These are phyloP conservation scores for Fulmarus glacialis DNA, from an alignment of 2,113 vertebrate genomes.

Conservation along the genomic window DNA sequence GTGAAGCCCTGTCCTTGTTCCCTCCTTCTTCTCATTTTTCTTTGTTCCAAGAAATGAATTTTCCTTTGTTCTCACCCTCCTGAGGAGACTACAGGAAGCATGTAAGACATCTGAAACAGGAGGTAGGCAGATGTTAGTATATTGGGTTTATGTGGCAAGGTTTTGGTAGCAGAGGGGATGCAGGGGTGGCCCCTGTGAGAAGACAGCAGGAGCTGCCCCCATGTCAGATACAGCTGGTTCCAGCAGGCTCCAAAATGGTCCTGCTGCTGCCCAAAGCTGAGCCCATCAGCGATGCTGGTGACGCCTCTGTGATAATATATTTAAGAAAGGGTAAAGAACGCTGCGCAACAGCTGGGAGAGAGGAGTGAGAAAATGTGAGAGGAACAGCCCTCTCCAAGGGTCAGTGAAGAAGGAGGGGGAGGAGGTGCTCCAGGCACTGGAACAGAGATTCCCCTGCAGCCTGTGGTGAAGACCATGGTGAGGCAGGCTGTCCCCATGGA, in stretches of 20 bases:
- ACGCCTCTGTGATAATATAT: not conserved
- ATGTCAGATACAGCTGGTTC: not conserved
- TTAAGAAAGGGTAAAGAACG: not conserved
- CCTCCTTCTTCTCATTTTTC: not conserved
- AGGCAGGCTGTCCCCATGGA: not conserved
- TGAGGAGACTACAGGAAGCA: not conserved
- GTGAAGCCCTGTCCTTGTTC: not conserved
- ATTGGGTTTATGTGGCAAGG: not conserved
- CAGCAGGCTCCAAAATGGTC: not conserved
- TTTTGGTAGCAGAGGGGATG: not conserved
- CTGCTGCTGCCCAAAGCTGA: not conserved
- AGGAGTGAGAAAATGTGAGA: not conserved
- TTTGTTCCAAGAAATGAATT: not conserved
- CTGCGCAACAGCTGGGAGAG: not conserved
- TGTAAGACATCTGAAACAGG: not conserved
- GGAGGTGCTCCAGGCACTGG: fast-evolving
- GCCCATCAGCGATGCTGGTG: not conserved
- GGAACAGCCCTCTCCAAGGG: not conserved
- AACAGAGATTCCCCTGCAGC: not conserved
- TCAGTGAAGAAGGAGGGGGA: not conserved
- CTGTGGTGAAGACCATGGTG: not conserved
- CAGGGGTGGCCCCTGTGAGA: not conserved
- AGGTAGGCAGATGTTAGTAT: not conserved
- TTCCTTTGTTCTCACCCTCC: not conserved
- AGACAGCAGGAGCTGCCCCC: not conserved